Percentiles rank a stretch among this genome's conserved stretches.
These are phyloP conservation scores for Copidosoma floridanum DNA, from an alignment of 1,140 invertebrate genomes.

Conservation along the genomic window DNA sequence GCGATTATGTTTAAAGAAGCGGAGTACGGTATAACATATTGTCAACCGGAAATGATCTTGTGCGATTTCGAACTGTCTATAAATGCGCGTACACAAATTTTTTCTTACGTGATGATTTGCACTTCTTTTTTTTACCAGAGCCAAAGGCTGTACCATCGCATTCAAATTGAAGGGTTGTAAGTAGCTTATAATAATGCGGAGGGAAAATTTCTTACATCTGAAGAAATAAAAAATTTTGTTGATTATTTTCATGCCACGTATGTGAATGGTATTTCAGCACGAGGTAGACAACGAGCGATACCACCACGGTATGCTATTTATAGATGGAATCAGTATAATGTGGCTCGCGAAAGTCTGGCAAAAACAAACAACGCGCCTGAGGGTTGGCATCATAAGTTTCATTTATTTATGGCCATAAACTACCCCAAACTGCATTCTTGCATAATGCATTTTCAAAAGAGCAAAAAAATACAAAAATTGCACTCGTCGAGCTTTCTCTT, in stretches of 20 bases:
- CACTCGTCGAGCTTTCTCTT: background rate
- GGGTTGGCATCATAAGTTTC: background rate
- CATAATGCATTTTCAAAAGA: background rate
- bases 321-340: slow-evolving; percentile 1
- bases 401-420: background rate
- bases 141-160: slow-evolving; percentile 15
- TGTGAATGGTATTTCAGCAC: background rate
- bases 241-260: background rate
- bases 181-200: slow-evolving; percentile 13
- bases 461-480: background rate
- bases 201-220: background rate
- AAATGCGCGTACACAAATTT: slow-evolving; percentile 13
- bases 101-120: background rate
- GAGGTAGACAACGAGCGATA: background rate
- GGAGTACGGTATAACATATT: background rate
- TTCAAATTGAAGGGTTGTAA: slow-evolving; percentile 18
- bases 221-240: background rate
- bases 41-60: background rate
- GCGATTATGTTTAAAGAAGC: background rate
- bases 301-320: background rate
- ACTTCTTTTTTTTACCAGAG: slow-evolving; percentile 17
- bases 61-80: slow-evolving; percentile 1
- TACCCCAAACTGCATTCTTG: background rate
- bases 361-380: background rate
- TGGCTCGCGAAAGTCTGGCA: background rate